These are phyloP conservation scores for Hycleus phaleratus DNA, from an alignment of 1,140 invertebrate species.

Conservation along the genomic window DNA sequence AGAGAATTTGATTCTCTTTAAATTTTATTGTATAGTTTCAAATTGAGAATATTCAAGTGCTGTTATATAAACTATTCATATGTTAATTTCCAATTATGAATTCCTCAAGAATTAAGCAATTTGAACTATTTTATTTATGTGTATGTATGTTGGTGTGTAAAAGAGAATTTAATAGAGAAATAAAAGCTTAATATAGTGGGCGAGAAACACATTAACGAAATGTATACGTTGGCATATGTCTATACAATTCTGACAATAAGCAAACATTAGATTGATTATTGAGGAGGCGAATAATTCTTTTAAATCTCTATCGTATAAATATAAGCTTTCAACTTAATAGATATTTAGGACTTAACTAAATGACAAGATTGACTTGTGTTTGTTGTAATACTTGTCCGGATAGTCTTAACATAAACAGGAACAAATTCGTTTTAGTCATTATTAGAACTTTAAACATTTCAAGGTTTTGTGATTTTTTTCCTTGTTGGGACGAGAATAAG, in stretches of 20 bases:
- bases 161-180: no score
- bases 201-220: slow-evolving; percentile 12
- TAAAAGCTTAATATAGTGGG: no score
- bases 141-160: no score
- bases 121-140: no score
- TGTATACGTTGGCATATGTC: slow-evolving; percentile 10
- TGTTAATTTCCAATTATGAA: not conserved
- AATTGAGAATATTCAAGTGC: no score
- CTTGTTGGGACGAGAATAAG: slow-evolving; percentile 2
- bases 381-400: slow-evolving; percentile 15
- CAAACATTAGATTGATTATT: no score
- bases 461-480: not conserved
- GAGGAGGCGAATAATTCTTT: no score
- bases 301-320: not conserved
- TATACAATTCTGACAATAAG: not conserved
- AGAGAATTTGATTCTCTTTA: no score
- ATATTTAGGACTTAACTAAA: slow-evolving; percentile 8
- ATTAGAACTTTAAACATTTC: not conserved
- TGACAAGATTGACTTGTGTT: slow-evolving; percentile 22
- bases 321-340: not conserved
- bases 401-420: slow-evolving; percentile 21
- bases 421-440: not conserved
- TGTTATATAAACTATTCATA: not conserved
- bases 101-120: no score
- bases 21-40: no score